Evolutionary conservation across 2,113 vertebrate genomes (phyloP).

Genomic region (Alethe castanea): DNA sequence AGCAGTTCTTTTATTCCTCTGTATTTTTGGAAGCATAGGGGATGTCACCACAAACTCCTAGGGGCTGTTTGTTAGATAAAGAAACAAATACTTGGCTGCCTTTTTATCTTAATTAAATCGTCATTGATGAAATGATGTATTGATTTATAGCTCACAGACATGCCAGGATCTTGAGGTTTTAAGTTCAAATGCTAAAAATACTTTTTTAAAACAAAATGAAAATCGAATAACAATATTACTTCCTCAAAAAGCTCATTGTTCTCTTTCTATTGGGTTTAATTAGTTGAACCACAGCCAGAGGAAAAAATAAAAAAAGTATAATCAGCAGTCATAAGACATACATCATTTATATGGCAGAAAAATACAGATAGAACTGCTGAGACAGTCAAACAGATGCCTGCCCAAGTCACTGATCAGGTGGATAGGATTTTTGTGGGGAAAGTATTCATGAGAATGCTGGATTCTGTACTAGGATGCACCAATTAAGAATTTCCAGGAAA

Average conservation of each 20-base stretch:
- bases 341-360: neutral
- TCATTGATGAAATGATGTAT: slow-evolving; percentile 39
- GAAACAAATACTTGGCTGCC: slow-evolving; percentile 47
- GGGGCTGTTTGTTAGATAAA: slow-evolving; percentile 26
- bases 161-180: neutral
- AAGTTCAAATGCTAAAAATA: neutral
- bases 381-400: neutral
- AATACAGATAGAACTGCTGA: neutral
- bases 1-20: neutral
- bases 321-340: neutral
- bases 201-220: neutral
- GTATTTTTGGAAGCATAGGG: neutral
- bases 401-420: neutral
- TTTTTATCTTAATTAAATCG: slow-evolving; percentile 69
- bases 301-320: neutral
- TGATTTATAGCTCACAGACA: slow-evolving; percentile 20
- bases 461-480: neutral
- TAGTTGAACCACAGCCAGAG: neutral
- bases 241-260: neutral
- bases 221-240: neutral
- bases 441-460: neutral
- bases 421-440: neutral
- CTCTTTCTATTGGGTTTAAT: neutral
- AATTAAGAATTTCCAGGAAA: neutral
- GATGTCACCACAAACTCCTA: neutral